These are phyloP conservation scores for Eupithecia subumbrata DNA, from an alignment of 2,888 invertebrate species.

Conservation along the genomic window DNA sequence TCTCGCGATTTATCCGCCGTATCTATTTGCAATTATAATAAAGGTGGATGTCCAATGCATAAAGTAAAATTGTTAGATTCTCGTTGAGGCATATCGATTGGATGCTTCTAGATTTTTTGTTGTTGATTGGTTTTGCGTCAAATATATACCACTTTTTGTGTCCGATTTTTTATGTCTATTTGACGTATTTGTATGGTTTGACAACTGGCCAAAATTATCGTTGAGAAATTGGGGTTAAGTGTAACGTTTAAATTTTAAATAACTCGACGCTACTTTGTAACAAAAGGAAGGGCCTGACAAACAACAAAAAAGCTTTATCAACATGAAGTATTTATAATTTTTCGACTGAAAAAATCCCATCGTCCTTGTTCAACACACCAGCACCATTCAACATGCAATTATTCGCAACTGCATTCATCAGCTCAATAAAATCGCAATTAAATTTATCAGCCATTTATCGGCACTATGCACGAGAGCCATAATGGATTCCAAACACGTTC, in stretches of 20 bases:
- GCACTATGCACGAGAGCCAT: conserved; percentile 64
- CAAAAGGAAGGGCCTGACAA: background rate
- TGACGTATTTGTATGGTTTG: background rate
- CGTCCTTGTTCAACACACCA: background rate
- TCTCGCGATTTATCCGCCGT: conserved; percentile 69
- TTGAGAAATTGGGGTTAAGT: background rate
- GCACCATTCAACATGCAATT: conserved; percentile 13
- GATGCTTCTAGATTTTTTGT: background rate
- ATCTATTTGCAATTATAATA: conserved; percentile 78
- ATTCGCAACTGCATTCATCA: conserved; percentile 29
- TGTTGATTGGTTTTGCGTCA: background rate
- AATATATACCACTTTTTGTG: background rate
- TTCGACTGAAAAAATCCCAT: background rate
- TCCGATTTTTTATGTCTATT: background rate
- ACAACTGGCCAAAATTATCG: background rate
- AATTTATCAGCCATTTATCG: conserved; percentile 46
- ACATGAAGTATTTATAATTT: background rate
- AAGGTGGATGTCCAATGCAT: conserved; percentile 38
- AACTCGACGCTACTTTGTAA: background rate
- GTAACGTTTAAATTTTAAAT: background rate
- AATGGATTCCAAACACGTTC: conserved; percentile 69
- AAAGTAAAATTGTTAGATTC: conserved; percentile 26
- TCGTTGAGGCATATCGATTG: conserved; percentile 3
- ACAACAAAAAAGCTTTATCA: background rate
- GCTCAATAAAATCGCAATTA: conserved; percentile 43